Conservation (phyloP, 2,888 invertebrate genomes). For the Meandrusa payeni region DNA sequence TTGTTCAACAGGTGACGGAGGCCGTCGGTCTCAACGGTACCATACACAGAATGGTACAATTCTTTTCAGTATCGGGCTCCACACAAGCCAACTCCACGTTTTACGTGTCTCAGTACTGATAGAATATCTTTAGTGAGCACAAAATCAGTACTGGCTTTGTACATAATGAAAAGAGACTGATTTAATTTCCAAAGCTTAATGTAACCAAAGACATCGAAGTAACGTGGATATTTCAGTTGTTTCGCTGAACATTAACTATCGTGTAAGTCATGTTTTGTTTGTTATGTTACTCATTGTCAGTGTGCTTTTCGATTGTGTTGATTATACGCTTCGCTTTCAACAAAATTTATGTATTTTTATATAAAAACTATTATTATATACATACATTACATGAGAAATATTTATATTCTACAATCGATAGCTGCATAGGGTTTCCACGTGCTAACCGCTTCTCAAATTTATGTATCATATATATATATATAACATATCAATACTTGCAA, state of each 20-base stretch:
- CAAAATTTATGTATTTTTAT: slow-evolving; percentile 38
- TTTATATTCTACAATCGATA: slow-evolving; percentile 2
- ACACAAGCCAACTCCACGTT: slow-evolving; percentile 83
- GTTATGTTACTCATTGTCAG: slow-evolving; percentile 77
- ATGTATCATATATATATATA: too few relatives aligned
- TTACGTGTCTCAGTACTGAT: slow-evolving; percentile 83
- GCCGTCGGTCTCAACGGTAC: slow-evolving; percentile 82
- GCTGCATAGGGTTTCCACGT: background rate
- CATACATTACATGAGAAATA: slow-evolving; percentile 1
- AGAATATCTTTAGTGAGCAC: slow-evolving; percentile 47
- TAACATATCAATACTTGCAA: too few relatives aligned
- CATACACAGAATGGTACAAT: slow-evolving; percentile 83
- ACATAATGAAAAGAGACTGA: slow-evolving; percentile 76
- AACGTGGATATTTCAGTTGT: slow-evolving; percentile 68
- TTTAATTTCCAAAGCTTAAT: slow-evolving; percentile 69
- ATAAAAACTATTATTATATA: slow-evolving; percentile 9
- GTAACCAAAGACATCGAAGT: slow-evolving; percentile 64
- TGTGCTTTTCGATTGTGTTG: slow-evolving; percentile 71
- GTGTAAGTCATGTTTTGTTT: slow-evolving; percentile 81
- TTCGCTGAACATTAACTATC: slow-evolving; percentile 70
- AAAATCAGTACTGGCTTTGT: slow-evolving; percentile 62
- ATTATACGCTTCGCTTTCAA: slow-evolving; percentile 71
- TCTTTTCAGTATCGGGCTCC: slow-evolving; percentile 83
- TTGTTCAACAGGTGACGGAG: slow-evolving; percentile 83
- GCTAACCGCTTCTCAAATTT: too few relatives aligned